Evolutionary conservation across 2,113 vertebrate species (phyloP).

Genomic region (Xenotilapia longispinis): DNA sequence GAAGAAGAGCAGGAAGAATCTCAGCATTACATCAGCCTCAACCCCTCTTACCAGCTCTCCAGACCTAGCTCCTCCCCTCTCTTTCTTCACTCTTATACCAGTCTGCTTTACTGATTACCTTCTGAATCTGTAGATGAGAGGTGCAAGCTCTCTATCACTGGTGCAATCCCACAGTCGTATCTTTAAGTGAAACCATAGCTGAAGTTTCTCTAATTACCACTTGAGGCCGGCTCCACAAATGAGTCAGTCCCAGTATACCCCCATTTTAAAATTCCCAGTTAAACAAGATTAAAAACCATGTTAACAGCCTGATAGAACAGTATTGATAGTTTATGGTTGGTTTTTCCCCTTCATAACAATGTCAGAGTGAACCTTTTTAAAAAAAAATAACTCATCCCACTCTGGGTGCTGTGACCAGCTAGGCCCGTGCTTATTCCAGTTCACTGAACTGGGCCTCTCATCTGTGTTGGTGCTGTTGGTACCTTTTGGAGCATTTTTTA

Average conservation of each 20-base stretch:
- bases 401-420: not conserved
- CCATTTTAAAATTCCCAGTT: not conserved
- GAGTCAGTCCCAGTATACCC: not conserved
- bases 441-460: not conserved
- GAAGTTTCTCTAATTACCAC: not conserved
- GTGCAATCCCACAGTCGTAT: not conserved
- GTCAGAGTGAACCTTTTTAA: accelerated
- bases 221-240: not conserved
- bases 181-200: not conserved
- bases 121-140: not conserved
- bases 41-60: not conserved
- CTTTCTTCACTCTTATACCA: not conserved
- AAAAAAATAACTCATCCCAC: not conserved
- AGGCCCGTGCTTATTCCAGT: not conserved
- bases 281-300: not conserved
- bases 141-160: not conserved
- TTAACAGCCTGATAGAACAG: not conserved
- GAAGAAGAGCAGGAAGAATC: not conserved
- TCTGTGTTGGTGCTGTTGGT: not conserved
- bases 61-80: not conserved
- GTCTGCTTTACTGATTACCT: not conserved
- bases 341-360: not conserved
- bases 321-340: not conserved
- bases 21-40: not conserved
- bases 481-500: not conserved